Evolutionary conservation across 2,888 invertebrate genomes (phyloP), one percentile per base, ranked within the genome.

Genomic region (Sinelater perroti): DNA sequence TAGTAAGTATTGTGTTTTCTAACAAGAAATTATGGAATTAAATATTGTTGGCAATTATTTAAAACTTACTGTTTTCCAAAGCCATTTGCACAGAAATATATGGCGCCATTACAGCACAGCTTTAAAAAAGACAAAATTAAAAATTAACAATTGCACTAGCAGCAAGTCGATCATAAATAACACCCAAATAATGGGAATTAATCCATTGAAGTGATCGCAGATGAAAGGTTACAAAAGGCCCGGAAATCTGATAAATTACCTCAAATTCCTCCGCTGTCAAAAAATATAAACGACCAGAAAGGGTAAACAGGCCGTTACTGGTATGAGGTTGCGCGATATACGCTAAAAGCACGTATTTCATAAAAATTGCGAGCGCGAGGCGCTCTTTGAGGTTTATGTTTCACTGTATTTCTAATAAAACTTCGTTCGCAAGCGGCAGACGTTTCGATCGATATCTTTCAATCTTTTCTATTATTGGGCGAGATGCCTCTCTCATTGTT

Each of bases 231-330:
- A 65, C 65, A 67, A 67, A 67, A 58, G 63, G 60, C 42, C 24
- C 33, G 52, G 47, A 56, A 59, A 61, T 51, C 66, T 67, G 66
- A 68, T 67, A 65, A 67, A 68, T 67, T 64, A 54, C 61, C 50
- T 53, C 52, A 59, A 66, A 68, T 67, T 68, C 64, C 63, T 68
- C 61, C 56, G 63, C 62, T 58, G 65, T 65, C 65, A 66, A 64
- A 67, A 67, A 62, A 64, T 64, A 65, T 66, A 65, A 63, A 62
- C 64, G 63, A 63, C 60, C 55, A 44, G 47, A 63, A 63, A 58
- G 60, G 65, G 62, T 63, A 65, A 65, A 65, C 58, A 63, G 56
- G 57, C 56, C 47, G 55, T 28, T 58, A 58, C 58, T 55, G 38
- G 35, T 53, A 53, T 50, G 56, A 49, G 49, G 46, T 46, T 49